These are phyloP conservation scores for Intellagama lesueurii DNA, from an alignment of 2,797 vertebrate species.

Conservation along the genomic window DNA sequence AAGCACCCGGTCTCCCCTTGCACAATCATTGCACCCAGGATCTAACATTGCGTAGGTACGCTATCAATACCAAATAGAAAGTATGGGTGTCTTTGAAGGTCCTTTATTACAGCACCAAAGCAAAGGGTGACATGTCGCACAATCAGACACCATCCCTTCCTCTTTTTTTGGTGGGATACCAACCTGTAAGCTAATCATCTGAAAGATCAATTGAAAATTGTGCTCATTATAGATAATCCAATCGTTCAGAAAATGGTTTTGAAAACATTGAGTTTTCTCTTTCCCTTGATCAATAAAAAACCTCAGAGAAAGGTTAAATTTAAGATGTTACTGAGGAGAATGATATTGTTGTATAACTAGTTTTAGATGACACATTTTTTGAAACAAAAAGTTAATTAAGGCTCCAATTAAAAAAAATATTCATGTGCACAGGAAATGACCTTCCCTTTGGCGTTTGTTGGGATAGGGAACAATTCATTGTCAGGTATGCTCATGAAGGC, in stretches of 20 bases:
- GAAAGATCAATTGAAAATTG: conserved; percentile 30
- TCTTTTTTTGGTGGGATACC: neutral
- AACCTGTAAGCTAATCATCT: conserved; percentile 5
- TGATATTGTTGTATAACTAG: neutral
- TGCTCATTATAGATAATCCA: conserved; percentile 25
- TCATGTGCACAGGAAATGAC: neutral
- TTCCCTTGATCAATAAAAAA: conserved; percentile 17
- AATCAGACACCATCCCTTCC: neutral
- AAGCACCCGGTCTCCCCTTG: neutral
- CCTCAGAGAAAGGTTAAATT: neutral
- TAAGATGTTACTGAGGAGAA: conserved; percentile 18
- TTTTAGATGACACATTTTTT: conserved; percentile 24
- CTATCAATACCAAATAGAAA: neutral
- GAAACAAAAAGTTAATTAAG: neutral
- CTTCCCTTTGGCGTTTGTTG: neutral
- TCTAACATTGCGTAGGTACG: neutral
- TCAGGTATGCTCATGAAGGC: neutral
- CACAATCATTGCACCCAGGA: neutral
- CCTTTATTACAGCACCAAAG: neutral
- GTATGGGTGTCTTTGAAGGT: neutral
- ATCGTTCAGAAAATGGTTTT: conserved; percentile 36
- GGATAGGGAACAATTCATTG: neutral
- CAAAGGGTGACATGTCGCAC: neutral
- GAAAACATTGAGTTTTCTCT: conserved; percentile 20
- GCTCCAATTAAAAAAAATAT: neutral